Evolutionary conservation across 1,140 invertebrate genomes (phyloP), one percentile per base, ranked within the genome.

Genomic region (Bombus consobrinus): DNA sequence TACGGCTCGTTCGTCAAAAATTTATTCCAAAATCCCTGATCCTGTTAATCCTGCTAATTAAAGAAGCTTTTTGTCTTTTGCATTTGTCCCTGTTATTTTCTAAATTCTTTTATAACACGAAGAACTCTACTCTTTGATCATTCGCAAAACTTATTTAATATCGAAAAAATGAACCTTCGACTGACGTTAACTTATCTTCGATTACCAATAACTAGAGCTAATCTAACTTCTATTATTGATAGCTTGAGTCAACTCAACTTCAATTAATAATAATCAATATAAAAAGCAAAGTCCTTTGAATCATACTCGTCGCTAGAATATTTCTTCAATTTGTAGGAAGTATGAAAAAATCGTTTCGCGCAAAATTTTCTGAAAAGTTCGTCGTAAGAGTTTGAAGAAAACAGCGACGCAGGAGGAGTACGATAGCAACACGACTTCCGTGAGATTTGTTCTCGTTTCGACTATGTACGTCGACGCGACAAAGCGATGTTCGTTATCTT

Each of bases 391-490:
- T 34, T 15, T 10, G 32, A 69, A 5, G 68, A 28, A 71, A 9
- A 10, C 10, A 1, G 1, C 3, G 37, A 39, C 18, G 25, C 25
- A 28, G 9, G 1, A 9, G 5, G 2, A 28, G 8, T 0, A 9
- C 3, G 25, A 39, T 71, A 39, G 37, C 10, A 28, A 5, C 10
- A 4, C 25, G 22, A 28, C 25, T 71, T 71, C 28, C 37, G 13
- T 41, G 12, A 41, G 39, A n/a, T 72, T 15, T 41, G 28, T n/a
- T 41, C 25, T 22, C 68, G 34, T 39, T 69, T 37, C 22, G 1
- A 37, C 3, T 18, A 68, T 3, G 8, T 28, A 10, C 34, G 3
- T 68, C 66, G 18, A 9, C 53, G 59, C 28, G 10, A 18, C 15
- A 1, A 59, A 28, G 4, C 18, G 13, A 9, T 15, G 13, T 8